Conservation (phyloP, 2,797 vertebrate genomes). For the Poecilia wingei region DNA sequence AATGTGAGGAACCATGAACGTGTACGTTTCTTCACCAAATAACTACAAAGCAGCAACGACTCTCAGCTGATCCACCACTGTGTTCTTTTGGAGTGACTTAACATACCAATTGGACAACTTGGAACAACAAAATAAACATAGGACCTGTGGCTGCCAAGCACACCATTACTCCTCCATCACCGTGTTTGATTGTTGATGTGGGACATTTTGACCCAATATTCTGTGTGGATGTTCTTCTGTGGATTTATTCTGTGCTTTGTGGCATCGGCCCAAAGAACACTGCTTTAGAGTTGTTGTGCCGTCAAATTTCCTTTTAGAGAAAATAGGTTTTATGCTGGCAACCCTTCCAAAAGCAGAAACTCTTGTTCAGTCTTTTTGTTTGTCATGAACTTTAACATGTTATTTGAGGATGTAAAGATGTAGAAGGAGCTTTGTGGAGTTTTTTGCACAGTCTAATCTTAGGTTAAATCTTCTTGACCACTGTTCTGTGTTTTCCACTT, state of each 20-base stretch:
- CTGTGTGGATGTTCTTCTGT: neutral
- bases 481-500: neutral
- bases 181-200: neutral
- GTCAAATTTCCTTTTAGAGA: neutral
- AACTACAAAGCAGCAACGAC: no score
- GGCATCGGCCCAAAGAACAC: neutral
- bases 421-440: neutral
- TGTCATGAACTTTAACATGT: neutral
- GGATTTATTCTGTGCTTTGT: neutral
- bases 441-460: neutral
- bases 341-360: neutral
- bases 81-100: neutral
- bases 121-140: neutral
- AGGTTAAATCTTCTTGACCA: neutral
- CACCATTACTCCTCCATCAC: neutral
- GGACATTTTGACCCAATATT: neutral
- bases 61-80: no score
- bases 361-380: neutral
- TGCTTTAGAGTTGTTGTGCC: neutral
- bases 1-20: no score
- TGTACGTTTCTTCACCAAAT: no score
- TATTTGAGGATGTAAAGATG: neutral
- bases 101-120: neutral
- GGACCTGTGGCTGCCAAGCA: neutral
- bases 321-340: neutral